Percentiles rank a stretch among this genome's conserved stretches.
These are phyloP conservation scores for Micropoecilia bifurca DNA, from an alignment of 2,797 vertebrate species.

Conservation along the genomic window DNA sequence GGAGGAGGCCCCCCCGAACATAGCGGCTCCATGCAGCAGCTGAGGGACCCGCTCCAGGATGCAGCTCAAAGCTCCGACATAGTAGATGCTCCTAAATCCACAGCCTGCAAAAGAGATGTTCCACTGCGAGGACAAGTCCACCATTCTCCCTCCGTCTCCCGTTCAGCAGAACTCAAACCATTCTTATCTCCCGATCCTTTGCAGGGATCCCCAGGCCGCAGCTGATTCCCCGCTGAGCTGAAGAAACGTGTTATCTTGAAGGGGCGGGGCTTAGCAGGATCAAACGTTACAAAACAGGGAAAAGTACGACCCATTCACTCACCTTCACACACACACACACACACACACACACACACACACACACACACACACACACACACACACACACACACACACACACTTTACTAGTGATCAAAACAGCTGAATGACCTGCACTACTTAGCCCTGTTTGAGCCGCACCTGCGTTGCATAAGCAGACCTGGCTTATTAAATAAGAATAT, in stretches of 20 bases:
- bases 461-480: too few species aligned
- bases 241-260: conserved; percentile 4
- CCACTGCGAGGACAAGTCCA: conserved; percentile 76
- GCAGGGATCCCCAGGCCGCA: background rate
- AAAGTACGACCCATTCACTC: background rate
- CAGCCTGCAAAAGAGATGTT: conserved; percentile 90
- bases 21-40: conserved; percentile 81
- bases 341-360: too few species aligned
- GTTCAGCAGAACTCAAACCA: conserved; percentile 2
- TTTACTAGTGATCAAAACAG: too few species aligned
- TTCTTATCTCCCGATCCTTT: background rate
- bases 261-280: conserved; percentile 8
- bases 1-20: conserved; percentile 85
- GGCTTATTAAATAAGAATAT: too few species aligned
- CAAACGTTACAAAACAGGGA: conserved; percentile 19
- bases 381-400: too few species aligned
- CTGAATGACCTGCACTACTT: too few species aligned
- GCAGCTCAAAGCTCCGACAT: conserved; percentile 86
- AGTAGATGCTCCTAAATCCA: conserved; percentile 89
- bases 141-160: conserved; percentile 26
- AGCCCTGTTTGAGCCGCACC: too few species aligned
- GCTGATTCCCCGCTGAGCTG: background rate
- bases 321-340: too few species aligned
- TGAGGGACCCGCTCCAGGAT: conserved; percentile 82
- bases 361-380: too few species aligned